Evolutionary conservation across 2,113 vertebrate genomes (phyloP), one percentile per base, ranked within the genome.

Genomic region (Chrysemys picta): DNA sequence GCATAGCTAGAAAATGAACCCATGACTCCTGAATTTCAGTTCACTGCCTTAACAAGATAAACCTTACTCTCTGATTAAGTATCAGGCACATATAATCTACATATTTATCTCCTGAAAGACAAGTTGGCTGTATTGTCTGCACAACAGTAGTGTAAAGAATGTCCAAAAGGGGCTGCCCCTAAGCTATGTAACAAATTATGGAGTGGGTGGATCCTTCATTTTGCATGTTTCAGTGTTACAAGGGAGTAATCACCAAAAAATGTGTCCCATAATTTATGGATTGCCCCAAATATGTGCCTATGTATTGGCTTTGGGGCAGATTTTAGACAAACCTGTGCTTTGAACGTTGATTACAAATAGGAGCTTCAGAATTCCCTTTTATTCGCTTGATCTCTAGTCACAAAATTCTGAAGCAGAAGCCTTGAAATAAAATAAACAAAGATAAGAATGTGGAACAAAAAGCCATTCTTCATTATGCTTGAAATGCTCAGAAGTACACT

Each of bases 381-480:
- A 93, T 94, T 96, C 96, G 95, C 95, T 96, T 96, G 93, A 97
- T 97, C 95, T 95, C 53, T 89, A 93, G 87, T 85, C 93, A 95
- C 92, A 95, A 94, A 95, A 88, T 96, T 93, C 88, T 85, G 91
- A 92, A 95, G 89, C 75, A 91, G 94, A 89, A 92, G 85, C 72
- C 84, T 95, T 95, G 95, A 95, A 96, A 95, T 96, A 96, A 96
- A 95, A 96, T 95, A 95, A 96, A 96, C 91, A 96, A 93, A 94
- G 87, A 83, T 49, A 59, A 88, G 90, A 94, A 93, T 85, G 94
- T 89, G 95, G 93, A 96, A 84, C 81, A 87, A 91, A 95, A 72
- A 88, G 80, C 85, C 87, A 57, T 79, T 76, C 65, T 95, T 95
- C 90, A 5, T 94, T 86, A 57, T 90, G 72, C 84, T 86, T n/a